Percentiles rank a stretch among this genome's conserved stretches.
These are phyloP conservation scores for Oligia strigilis DNA, from an alignment of 2,888 invertebrate species.

Conservation along the genomic window DNA sequence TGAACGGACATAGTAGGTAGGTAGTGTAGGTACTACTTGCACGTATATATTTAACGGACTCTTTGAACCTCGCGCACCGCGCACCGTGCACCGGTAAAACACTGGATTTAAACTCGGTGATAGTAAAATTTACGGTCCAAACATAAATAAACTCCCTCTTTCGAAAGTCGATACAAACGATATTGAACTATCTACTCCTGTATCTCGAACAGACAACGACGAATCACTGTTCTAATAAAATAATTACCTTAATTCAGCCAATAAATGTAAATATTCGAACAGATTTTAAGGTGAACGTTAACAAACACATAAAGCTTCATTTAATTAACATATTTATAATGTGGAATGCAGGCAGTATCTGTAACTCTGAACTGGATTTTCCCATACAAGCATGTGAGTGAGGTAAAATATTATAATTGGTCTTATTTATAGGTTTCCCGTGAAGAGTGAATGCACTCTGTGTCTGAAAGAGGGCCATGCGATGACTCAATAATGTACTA, in stretches of 20 bases:
- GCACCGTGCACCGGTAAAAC: constrained; percentile 46
- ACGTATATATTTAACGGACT: constrained; percentile 46
- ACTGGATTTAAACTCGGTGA: constrained; percentile 50
- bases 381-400: constrained; percentile 34
- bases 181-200: constrained; percentile 39
- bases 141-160: constrained; percentile 49
- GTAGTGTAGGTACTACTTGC: constrained; percentile 11
- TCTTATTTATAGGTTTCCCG: constrained; percentile 24
- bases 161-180: constrained; percentile 28
- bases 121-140: constrained; percentile 58
- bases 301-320: constrained; percentile 51
- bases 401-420: constrained; percentile 48
- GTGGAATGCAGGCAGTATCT: constrained; percentile 40
- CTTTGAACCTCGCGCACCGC: constrained; percentile 61
- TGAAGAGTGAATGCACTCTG: constrained; percentile 42
- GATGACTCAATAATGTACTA: constrained; percentile 37
- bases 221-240: constrained; percentile 37
- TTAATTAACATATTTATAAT: constrained; percentile 55
- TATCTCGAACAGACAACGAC: constrained; percentile 34
- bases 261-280: constrained; percentile 35
- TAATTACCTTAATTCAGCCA: constrained; percentile 34
- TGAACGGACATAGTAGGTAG: constrained; percentile 24
- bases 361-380: constrained; percentile 46
- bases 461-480: neutral
- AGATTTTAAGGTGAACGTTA: neutral